Base-by-base conservation (phyloP, 1,140 invertebrate species). In the Drosophila busckii region DNA sequence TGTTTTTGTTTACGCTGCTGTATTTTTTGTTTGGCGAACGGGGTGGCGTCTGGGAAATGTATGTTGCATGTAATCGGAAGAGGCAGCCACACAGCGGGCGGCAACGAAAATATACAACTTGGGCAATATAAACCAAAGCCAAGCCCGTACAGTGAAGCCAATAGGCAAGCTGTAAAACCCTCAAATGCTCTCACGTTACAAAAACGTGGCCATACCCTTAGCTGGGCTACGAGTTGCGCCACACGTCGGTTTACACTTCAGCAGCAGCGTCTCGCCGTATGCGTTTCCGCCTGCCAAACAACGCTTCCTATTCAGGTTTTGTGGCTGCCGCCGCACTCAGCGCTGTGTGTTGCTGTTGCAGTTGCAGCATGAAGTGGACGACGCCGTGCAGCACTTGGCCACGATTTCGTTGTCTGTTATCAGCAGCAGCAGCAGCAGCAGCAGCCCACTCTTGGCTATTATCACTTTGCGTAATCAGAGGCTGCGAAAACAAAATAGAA, bases 131-230 rank as follows among this genome's bases (percentile, higher is more conserved):
- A n/a, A n/a, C n/a, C n/a, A n/a, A n/a, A n/a, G 46, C 52, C 60
- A 46, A 3, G 12, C 20, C 28, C 10, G 44, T 29, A 46, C 26
- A 26, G 31, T 16, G 23, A 28, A 26, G 13, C 28, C 25, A 49
- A 49, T 22, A 32, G 26, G 32, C 56, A 58, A 63, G 62, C 61
- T 64, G 53, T 73, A 25, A 40, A 26, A 26, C 52, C 46, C 49
- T 46, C 58, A 78, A 78, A 76, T 54, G 61, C 76, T 82, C 75
- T 82, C 75, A 83, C 75, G 76, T 82, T 82, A 82, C 75, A 70
- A 68, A n/a, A 76, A 61, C 54, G 55, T 68, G 37, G 58, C 52
- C 26, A 42, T 34, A 44, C 25, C 32, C 31, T 20, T 7, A 9
- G 13, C 9, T 7, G 6, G 23, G 4, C 26, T 28, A 37, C 31